Base-by-base conservation (phyloP, 2,888 invertebrate species). In the Tinea semifulvella region DNA sequence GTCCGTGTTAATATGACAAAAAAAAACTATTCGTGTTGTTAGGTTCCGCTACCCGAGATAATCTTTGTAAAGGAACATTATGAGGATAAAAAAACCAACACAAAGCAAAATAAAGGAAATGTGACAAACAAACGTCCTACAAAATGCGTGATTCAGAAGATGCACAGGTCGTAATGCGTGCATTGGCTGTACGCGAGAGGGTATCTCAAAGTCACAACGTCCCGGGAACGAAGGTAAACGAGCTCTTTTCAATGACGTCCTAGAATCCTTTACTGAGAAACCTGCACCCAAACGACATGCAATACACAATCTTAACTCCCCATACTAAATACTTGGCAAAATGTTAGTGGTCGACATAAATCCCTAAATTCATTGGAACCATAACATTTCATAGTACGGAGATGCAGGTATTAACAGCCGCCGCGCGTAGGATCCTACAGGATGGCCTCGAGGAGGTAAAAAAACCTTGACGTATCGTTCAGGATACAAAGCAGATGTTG, bases 121-220 rank as follows among this genome's bases (percentile, higher is more conserved):
- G 11, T 31, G 13, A 13, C 31, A 31, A 31, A 11, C 31, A 7
- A 3, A 14, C 13, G 31, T 31, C 13, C 13, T 14, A 31, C 31
- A 31, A 31, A 31, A 31, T 14, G 28, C 16, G 35, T 46, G 27
- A 42, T 42, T 46, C 22, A 43, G 20, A 17, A 36, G 18, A 36
- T 8, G 22, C 22, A 8, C 57, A 56, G 60, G 57, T 57, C 57
- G 60, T 65, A 67, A 65, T 53, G 61, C 65, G 69, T 63, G 63
- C 68, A 63, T 63, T 65, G 67, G 60, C 65, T 64, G 61, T 58
- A 60, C 58, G 58, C 56, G 60, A 53, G 61, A 67, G 68, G 69
- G 63, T 70, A 65, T 61, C 59, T 61, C 67, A 71, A 71, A 68
- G 71, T 70, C 71, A 69, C 58, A 61, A 63, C 67, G 68, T 65